Evolutionary conservation across 2,888 invertebrate species (phyloP), one percentile per base, ranked within the genome.

Genomic region (Drosophila pseudotakahashii): DNA sequence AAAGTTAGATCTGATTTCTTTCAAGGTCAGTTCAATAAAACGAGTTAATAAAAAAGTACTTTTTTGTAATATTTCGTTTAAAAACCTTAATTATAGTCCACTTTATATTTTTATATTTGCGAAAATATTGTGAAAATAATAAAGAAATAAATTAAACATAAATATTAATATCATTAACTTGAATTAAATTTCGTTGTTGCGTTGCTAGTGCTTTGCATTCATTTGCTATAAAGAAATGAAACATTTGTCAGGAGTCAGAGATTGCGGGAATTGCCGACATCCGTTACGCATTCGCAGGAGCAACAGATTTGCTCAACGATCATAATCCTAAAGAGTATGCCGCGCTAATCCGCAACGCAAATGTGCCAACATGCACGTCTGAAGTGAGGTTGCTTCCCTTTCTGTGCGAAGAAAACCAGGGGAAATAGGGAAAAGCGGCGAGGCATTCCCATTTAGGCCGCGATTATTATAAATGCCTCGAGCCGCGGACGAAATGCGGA

Each of bases 301-400:
- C 91, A 91, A 91, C 91, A 91, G 91, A 91, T 91, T 91, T 91
- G 82, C 90, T 89, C 79, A 91, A 91, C 90, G 91, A 88, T 85
- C 88, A 83, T 91, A 89, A 91, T 91, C 91, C 89, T 68, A 81
- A 80, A 88, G 78, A 85, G 81, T 78, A 77, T 73, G 77, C 76
- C 58, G 53, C 85, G 84, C 88, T 91, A 91, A 91, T 91, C 91
- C 91, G 86, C 89, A 85, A 89, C 81, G 84, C 84, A 86, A 89
- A 91, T 91, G 91, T 85, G 80, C 52, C 82, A 89, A 84, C 91
- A 91, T 91, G 91, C 77, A 76, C 86, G 77, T 79, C 81, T 84
- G 81, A 85, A 88, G 88, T 80, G 75, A 72, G 76, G 76, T 73
- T 70, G 71, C 64, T 50, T 68, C 59, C 73, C 45, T 36, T 50